Evolutionary conservation across 2,113 vertebrate species (phyloP), one percentile per base, ranked within the genome.

Genomic region (Eptatretus burgeri): DNA sequence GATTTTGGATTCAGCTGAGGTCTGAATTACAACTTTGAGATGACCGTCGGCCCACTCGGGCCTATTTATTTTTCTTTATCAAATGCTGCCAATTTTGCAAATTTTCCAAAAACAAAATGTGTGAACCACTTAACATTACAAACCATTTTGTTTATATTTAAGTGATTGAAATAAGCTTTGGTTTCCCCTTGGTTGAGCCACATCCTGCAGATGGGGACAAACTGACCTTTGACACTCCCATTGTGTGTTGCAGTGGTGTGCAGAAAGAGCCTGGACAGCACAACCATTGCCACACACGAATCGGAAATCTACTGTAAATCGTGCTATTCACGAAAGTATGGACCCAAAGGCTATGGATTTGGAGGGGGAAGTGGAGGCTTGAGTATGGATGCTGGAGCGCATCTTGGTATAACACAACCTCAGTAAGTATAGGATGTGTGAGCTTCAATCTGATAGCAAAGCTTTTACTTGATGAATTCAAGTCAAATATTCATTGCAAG

Each of bases 271-370:
- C 71, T 93, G 71, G 85, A 93, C 72, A 93, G 85, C 71, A 88
- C 82, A 67, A 93, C 82, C 1, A 73, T 93, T 73, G 80, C 84
- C 0, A 86, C 81, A 65, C 85, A 93, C 0, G 81, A 83, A 66
- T 76, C 78, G 65, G 84, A 89, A 72, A 79, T 89, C 72, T 93
- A 88, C 75, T 93, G 85, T 76, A 85, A 82, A 66, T 89, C 85
- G 1, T 93, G 85, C 74, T 93, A 93, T 1, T 83, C 84, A 14
- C 89, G 89, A 71, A 93, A 93, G 69, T 89, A 89, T 2, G 85
- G 85, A 10, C 85, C 85, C 0, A 93, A 89, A 74, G 85, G 85
- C 41, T 93, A 93, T 0, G 85, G 85, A 1, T 93, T 89, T 0
- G 85, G 85, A 13, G 83, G 85, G 71, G 85, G 85, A 3, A 84